Evolutionary conservation across 35 echinoderm and acorn worm species (phyloP), one percentile per base, ranked within the genome.

Genomic region (Holothuria glaberrima): DNA sequence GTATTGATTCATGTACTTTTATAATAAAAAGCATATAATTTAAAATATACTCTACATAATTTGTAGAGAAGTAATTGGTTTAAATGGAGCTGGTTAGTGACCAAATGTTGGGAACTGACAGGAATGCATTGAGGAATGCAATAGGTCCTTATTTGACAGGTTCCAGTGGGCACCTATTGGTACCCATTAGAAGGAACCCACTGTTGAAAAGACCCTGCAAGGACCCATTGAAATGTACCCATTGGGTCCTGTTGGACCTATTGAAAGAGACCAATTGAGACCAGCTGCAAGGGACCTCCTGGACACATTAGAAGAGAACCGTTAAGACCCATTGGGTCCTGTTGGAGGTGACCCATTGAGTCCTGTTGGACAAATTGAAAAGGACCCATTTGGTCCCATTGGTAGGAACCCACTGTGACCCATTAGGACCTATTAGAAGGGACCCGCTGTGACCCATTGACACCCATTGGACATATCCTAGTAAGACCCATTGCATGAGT

Each of bases 261-360:
- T 54, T 54, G 50, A 9, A 54, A 14, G 50, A 14, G 50, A 14
- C 21, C 63, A 66, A 21, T 16, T 66, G 63, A 66, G 20, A 66
- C 63, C 20, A 9, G 28, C 63, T 66, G 63, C 9, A 66, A 29
- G 63, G 63, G 31, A 27, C 66, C 22, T 30, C 2, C 25, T 27
- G 66, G 31, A 21, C 25, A 7, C 25, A 69, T 17, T 33, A 0
- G 16, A 12, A 30, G n/a, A 0, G 66, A 25, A 20, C 66, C 66
- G 16, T 30, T 69, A 30, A 17, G 24, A 69, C 66, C 66, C 66
- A 69, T 69, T 69, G 66, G 66, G 17, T 69, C 66, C 66, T 69
- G 66, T 69, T 69, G 66, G 31, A 69, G 66, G 66, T 69, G 66
- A 69, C 66, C 66, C 66, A 69, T 69, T 69, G 66, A 29, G 22